Evolutionary conservation across 1,140 invertebrate genomes (phyloP).

Genomic region (Stegodyphus mimosarum): DNA sequence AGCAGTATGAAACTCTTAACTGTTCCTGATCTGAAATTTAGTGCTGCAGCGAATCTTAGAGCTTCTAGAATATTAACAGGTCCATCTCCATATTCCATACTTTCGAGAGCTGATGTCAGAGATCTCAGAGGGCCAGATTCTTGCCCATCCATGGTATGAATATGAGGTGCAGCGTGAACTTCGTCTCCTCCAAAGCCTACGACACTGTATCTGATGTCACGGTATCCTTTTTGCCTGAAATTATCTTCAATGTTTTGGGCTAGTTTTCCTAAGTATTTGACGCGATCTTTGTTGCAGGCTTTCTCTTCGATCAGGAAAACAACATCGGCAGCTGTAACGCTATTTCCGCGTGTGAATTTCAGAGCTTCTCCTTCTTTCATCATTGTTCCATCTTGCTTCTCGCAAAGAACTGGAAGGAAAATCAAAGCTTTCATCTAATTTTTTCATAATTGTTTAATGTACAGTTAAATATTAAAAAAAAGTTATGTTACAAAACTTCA

Average conservation of each 20-base stretch:
- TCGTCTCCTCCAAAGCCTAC: constrained; percentile 83
- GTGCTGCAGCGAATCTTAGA: constrained; percentile 77
- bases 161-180: constrained; percentile 77
- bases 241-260: constrained; percentile 67
- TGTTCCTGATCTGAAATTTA: constrained; percentile 85
- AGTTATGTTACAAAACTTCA: no score
- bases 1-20: constrained; percentile 86
- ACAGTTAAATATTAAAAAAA: background rate
- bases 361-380: constrained; percentile 66
- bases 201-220: constrained; percentile 77
- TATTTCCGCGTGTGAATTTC: constrained; percentile 61
- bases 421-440: background rate
- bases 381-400: constrained; percentile 64
- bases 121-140: constrained; percentile 67
- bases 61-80: constrained; percentile 80
- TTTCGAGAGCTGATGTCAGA: constrained; percentile 65
- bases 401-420: constrained; percentile 65
- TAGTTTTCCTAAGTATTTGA: constrained; percentile 64
- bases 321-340: constrained; percentile 78
- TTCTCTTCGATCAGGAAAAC: constrained; percentile 91
- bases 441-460: background rate
- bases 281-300: constrained; percentile 79
- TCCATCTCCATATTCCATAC: constrained; percentile 70
- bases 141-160: constrained; percentile 69
- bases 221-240: constrained; percentile 65